Base-by-base conservation (phyloP, 1,140 invertebrate genomes). In the Papilio polyxenes region DNA sequence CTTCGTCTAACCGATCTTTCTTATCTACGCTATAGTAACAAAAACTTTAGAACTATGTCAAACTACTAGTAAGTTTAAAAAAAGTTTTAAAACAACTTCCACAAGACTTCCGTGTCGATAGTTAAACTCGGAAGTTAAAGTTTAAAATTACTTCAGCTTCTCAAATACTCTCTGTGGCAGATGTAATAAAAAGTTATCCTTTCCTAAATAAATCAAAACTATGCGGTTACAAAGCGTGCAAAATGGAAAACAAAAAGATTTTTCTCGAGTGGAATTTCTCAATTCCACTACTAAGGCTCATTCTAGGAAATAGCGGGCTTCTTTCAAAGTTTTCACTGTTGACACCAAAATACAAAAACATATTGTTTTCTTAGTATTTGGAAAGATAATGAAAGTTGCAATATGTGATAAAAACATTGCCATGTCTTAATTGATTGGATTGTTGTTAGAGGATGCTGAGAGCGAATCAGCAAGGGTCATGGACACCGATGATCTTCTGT, bases 81-180 rank as follows among this genome's bases (percentile, higher is more conserved):
- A 72, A 72, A 72, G 31, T 72, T 69, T 72, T 72, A 72, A 72
- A 72, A 15, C 65, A 72, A 72, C 65, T 72, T 72, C 65, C 65
- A 72, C 65, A 72, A 72, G 65, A 72, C 65, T 72, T 72, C 65
- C 65, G 65, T 72, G 65, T 72, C 65, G 65, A 37, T 37, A 72
- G 65, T 72, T 72, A 72, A 72, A 65, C 62, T 65, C 62, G 62
- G 62, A 65, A 31, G 62, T 65, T 65, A 31, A 65, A 65, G 23
- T 72, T 72, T 72, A 72, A 72, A 72, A 72, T 72, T 72, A 40
- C 65, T 40, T 72, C 65, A 72, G 65, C 11, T 72, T 72, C 65
- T 72, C 31, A 72, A 11, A 72, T 72, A 72, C 65, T 31, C 65
- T 65, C 23, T 72, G 65, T 72, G 65, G 65, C 37, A 7, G 13